These are phyloP conservation scores for Drosophila nigricruria DNA, from an alignment of 2,888 invertebrate species.

Conservation along the genomic window DNA sequence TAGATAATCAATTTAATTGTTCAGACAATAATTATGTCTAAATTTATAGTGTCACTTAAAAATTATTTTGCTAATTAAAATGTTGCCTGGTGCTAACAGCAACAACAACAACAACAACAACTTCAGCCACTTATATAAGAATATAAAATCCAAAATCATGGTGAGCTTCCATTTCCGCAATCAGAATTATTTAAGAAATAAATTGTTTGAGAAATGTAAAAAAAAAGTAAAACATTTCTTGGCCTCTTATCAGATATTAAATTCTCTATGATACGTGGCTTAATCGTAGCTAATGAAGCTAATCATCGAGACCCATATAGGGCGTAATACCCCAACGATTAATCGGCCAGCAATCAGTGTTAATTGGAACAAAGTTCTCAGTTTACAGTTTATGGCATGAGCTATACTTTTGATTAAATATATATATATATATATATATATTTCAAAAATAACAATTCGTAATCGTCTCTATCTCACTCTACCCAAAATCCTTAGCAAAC, in stretches of 20 bases:
- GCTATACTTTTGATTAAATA: slow-evolving; percentile 14
- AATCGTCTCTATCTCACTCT: slow-evolving; percentile 3
- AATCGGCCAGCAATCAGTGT: slow-evolving; percentile 49
- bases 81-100: slow-evolving; percentile 57
- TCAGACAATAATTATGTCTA: slow-evolving; percentile 78
- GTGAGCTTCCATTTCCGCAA: slow-evolving; percentile 66
- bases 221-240: slow-evolving; percentile 3
- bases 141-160: slow-evolving; percentile 66
- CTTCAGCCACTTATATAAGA: slow-evolving; percentile 36
- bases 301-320: slow-evolving; percentile 30
- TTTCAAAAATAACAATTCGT: slow-evolving; percentile 30
- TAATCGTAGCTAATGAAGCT: slow-evolving; percentile 58
- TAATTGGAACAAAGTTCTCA: slow-evolving; percentile 54
- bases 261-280: slow-evolving; percentile 45
- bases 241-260: slow-evolving; percentile 34
- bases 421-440: not conserved
- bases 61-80: slow-evolving; percentile 77
- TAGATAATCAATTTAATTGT: slow-evolving; percentile 75
- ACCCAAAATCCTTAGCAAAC: slow-evolving; percentile 16
- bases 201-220: slow-evolving; percentile 1
- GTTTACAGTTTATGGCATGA: slow-evolving; percentile 17
- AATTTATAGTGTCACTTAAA: slow-evolving; percentile 79
- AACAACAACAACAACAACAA: slow-evolving; percentile 31
- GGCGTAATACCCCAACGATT: slow-evolving; percentile 29
- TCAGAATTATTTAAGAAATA: slow-evolving; percentile 16